phyloP scores from a whole-genome alignment of 2,888 invertebrate genomes.

The Erebia epiphron region DNA sequence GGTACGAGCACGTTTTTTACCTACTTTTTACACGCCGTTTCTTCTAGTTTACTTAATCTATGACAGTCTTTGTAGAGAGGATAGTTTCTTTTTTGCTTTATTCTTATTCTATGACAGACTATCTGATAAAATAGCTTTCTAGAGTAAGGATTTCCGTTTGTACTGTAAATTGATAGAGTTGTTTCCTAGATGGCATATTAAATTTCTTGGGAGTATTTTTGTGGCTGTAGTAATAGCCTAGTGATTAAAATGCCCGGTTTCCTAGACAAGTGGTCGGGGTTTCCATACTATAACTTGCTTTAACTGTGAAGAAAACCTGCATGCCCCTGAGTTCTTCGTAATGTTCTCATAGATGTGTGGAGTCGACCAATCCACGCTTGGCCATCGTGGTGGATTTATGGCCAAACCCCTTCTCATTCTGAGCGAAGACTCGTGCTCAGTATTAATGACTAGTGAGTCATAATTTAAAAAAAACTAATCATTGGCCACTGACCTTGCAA shows the following conservation, averaged over 20 bases:
- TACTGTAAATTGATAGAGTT: background rate
- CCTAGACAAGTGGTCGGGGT: too few relatives aligned
- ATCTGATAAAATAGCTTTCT: constrained; percentile 14
- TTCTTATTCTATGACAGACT: constrained; percentile 9
- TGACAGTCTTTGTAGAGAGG: constrained; percentile 40
- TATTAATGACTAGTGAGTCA: too few relatives aligned
- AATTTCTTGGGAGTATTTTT: background rate
- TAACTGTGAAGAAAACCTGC: too few relatives aligned
- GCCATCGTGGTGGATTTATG: too few relatives aligned
- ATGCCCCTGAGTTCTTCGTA: too few relatives aligned
- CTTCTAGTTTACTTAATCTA: constrained; percentile 53
- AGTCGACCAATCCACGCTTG: too few relatives aligned
- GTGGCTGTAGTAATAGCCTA: too few relatives aligned
- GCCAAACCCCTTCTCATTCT: too few relatives aligned
- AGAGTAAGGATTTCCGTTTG: background rate
- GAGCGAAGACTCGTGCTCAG: too few relatives aligned
- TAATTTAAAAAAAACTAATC: background rate
- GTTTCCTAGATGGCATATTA: background rate
- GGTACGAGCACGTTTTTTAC: constrained; percentile 61
- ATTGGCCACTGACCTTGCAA: constrained; percentile 2
- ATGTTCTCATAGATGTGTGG: too few relatives aligned
- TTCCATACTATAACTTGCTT: too few relatives aligned
- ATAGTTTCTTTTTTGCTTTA: constrained; percentile 1
- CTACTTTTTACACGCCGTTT: constrained; percentile 51
- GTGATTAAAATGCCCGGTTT: too few relatives aligned